Evolutionary conservation across 2,113 vertebrate genomes (phyloP).

Genomic region (Saguinus imperator): DNA sequence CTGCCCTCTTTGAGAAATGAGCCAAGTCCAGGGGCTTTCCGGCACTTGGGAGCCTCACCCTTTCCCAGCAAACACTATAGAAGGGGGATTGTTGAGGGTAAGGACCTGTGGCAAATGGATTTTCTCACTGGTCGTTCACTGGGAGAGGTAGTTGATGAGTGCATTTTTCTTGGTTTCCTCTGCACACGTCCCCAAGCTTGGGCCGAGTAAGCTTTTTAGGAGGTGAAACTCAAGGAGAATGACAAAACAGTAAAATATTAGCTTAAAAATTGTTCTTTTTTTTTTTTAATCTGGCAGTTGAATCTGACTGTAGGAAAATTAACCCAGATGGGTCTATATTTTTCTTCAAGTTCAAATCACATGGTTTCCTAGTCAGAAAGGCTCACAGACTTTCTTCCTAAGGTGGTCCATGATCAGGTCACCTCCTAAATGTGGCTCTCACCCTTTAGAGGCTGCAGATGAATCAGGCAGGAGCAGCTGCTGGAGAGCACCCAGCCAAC

Average conservation of each 20-base stretch:
- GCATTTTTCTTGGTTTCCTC: constrained; percentile 16
- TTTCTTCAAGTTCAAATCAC: constrained; percentile 12
- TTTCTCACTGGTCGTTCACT: neutral
- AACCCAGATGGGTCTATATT: neutral
- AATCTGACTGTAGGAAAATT: neutral
- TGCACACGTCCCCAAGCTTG: neutral
- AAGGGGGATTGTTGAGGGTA: neutral
- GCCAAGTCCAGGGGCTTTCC: constrained; percentile 26
- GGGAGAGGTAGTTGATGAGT: neutral
- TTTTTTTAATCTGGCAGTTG: neutral
- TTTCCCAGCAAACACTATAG: neutral
- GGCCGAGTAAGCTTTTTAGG: neutral
- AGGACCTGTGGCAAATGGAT: neutral
- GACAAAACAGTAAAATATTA: neutral
- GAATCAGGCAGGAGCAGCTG: neutral
- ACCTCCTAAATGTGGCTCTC: neutral
- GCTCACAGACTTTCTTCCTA: constrained; percentile 29
- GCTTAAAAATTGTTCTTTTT: neutral
- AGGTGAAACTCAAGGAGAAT: neutral
- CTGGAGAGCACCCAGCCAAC: neutral
- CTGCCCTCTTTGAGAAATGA: constrained; percentile 28
- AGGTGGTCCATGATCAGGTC: neutral
- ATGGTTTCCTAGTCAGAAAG: constrained; percentile 35
- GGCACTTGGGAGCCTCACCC: neutral
- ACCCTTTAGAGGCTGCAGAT: neutral